These are phyloP conservation scores for Hippocampus zosterae DNA, from an alignment of 2,113 vertebrate species.

Conservation along the genomic window DNA sequence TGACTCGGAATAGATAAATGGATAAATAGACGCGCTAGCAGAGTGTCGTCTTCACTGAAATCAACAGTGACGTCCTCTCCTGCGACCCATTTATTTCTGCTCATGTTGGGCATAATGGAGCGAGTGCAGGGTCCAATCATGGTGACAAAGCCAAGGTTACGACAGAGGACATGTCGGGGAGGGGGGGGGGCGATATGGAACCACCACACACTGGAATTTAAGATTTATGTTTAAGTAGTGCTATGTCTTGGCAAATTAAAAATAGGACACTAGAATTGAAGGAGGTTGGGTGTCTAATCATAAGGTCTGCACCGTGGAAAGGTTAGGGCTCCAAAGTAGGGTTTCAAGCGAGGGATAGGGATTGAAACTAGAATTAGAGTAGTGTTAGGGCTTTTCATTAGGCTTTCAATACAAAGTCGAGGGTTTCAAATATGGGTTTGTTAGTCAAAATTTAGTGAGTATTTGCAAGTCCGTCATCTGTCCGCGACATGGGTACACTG, in stretches of 20 bases:
- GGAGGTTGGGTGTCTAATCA: no score
- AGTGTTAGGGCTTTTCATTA: no score
- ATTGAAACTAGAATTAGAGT: not conserved
- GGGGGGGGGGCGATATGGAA: conserved; percentile 1
- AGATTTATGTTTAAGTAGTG: not conserved
- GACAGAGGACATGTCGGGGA: conserved; percentile 15
- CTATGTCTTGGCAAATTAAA: no score
- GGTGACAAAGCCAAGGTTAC: conserved; percentile 23
- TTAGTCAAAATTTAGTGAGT: no score
- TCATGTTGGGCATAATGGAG: conserved; percentile 49
- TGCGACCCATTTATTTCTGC: conserved; percentile 42
- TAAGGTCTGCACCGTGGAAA: no score
- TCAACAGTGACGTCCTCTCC: conserved; percentile 39
- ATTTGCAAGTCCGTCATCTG: no score
- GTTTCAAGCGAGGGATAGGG: not conserved
- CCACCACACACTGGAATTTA: not conserved
- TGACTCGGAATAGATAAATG: conserved; percentile 19
- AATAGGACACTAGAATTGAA: no score
- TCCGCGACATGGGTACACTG: no score
- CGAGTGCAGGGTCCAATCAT: conserved; percentile 44
- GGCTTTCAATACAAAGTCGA: no score
- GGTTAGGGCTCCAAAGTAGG: not conserved
- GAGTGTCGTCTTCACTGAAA: conserved; percentile 25
- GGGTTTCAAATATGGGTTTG: no score
- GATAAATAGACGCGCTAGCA: conserved; percentile 10